Conservation (phyloP, 2,113 vertebrate species). For the Uria aalge region DNA sequence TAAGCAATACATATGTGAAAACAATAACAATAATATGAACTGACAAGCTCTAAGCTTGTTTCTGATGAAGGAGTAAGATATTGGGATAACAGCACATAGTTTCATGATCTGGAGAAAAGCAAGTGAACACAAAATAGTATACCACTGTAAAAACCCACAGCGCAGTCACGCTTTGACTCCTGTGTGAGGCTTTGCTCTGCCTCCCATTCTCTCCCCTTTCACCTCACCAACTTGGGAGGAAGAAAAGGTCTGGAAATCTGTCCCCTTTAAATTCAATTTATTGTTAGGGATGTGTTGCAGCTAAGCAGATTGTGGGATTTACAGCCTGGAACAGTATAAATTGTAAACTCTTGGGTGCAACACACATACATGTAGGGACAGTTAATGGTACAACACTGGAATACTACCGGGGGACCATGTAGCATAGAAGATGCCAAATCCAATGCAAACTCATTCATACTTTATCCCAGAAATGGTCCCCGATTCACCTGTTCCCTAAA, state of each 20-base stretch:
- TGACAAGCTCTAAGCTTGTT: not conserved
- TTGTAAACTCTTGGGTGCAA: not conserved
- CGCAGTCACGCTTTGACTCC: not conserved
- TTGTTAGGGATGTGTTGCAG: not conserved
- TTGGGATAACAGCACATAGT: not conserved
- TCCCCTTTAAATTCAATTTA: not conserved
- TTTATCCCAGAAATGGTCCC: not conserved
- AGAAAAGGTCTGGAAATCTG: not conserved
- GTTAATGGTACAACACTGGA: not conserved
- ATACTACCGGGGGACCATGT: not conserved
- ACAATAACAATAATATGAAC: not conserved
- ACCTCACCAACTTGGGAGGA: not conserved
- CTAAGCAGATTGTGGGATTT: not conserved
- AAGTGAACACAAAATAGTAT: not conserved
- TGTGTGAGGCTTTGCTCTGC: not conserved
- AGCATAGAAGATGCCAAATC: not conserved
- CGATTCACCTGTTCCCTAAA: not conserved
- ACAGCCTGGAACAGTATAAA: not conserved
- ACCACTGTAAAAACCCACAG: not conserved
- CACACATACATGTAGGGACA: not conserved
- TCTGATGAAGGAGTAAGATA: not conserved
- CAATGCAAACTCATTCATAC: not conserved
- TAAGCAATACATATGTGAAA: not conserved
- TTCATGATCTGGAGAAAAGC: not conserved
- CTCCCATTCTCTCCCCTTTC: not conserved